Percentiles rank a stretch among this genome's conserved stretches.
phyloP scores from a whole-genome alignment of 1,140 invertebrate species.

The Drosophila ogumai region DNA sequence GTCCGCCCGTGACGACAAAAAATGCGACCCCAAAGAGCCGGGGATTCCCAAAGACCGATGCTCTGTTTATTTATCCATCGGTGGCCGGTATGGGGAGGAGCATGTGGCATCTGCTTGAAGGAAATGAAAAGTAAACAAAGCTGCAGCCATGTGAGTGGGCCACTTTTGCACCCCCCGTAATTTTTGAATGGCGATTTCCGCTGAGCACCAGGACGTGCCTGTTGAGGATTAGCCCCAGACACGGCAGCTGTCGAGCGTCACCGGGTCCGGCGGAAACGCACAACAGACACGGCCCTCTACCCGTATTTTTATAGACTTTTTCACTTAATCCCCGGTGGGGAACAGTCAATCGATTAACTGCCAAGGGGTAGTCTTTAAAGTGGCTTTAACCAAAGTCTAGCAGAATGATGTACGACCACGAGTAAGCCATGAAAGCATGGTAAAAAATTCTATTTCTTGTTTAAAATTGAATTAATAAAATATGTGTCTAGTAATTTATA shows the following conservation, averaged over 20 bases:
- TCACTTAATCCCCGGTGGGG: slow-evolving; percentile 42
- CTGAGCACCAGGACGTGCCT: slow-evolving; percentile 66
- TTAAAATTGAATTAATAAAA: no score
- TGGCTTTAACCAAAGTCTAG: slow-evolving; percentile 25
- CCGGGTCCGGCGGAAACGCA: slow-evolving; percentile 56
- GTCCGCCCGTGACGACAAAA: slow-evolving; percentile 53
- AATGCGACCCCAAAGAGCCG: slow-evolving; percentile 48
- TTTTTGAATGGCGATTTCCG: slow-evolving; percentile 67
- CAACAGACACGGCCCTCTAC: slow-evolving; percentile 33
- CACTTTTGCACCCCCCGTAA: slow-evolving; percentile 28
- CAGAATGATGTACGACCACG: slow-evolving; percentile 13
- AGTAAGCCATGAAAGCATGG: background rate
- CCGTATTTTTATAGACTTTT: slow-evolving; percentile 57
- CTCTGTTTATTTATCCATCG: slow-evolving; percentile 61
- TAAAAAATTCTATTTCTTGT: background rate
- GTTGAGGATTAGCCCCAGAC: slow-evolving; percentile 71
- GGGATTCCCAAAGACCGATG: slow-evolving; percentile 26
- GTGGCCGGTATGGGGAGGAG: slow-evolving; percentile 35
- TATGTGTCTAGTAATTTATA: no score
- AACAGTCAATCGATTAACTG: slow-evolving; percentile 45
- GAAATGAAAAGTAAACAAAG: slow-evolving; percentile 81
- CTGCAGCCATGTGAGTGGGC: slow-evolving; percentile 35
- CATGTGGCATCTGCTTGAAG: slow-evolving; percentile 71
- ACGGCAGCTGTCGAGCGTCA: slow-evolving; percentile 65
- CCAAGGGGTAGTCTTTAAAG: slow-evolving; percentile 51